Percentiles rank a stretch among this genome's conserved stretches.
These are phyloP conservation scores for Wiebesia pumilae DNA, from an alignment of 1,140 invertebrate genomes.

Conservation along the genomic window DNA sequence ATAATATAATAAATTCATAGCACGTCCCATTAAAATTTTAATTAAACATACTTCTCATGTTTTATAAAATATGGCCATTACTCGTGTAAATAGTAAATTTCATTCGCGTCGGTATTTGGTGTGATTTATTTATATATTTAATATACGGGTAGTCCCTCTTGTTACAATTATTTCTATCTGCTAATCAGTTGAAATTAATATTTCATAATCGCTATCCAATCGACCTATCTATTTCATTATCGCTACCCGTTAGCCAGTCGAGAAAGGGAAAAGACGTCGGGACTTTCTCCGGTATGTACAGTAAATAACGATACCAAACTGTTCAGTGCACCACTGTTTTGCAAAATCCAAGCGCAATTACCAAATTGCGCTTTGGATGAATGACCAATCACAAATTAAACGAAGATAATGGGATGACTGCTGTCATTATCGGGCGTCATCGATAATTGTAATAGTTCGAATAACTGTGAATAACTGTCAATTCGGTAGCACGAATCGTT, in stretches of 20 bases:
- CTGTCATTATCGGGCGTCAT: not conserved
- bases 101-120: not conserved
- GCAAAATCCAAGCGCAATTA: not conserved
- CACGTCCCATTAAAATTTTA: not conserved
- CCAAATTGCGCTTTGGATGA: not conserved
- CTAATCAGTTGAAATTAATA: not conserved
- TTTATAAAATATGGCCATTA: not conserved
- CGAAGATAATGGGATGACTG: not conserved
- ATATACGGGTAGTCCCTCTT: not conserved
- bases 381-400: not conserved
- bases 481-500: not conserved
- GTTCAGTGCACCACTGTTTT: not conserved
- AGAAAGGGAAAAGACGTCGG: not conserved
- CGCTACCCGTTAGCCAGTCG: too few species aligned
- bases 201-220: not conserved
- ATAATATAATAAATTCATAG: not conserved
- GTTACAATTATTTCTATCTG: not conserved
- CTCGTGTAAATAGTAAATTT: not conserved
- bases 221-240: too few species aligned
- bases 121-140: not conserved
- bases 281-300: not conserved
- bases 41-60: not conserved
- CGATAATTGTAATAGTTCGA: not conserved
- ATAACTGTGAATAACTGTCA: not conserved
- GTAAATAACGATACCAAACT: not conserved